Base-by-base conservation (phyloP, 2,888 invertebrate species). In the Hydrotaea diabolus region DNA sequence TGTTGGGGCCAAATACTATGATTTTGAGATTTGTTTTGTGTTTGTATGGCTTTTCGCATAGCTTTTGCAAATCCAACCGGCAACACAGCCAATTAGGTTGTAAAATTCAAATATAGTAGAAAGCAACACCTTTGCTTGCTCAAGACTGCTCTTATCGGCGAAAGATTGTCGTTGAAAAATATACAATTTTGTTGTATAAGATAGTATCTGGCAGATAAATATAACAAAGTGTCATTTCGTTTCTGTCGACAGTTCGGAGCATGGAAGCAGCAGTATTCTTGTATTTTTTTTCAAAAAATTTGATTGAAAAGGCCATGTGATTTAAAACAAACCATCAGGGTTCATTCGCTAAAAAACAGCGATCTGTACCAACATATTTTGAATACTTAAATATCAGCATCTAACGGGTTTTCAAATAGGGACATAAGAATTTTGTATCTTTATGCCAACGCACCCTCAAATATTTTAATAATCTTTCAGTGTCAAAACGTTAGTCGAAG, bases 91-190 rank as follows among this genome's bases (percentile, higher is more conserved):
- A 26, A 59, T 59, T 59, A 23, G 23, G 26, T 26, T 59, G 23
- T 59, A 59, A 59, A 59, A 13, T 13, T 26, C 59, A 59, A 59
- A 26, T 23, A 26, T 23, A 19, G 53, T 17, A 11, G 59, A 23
- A 23, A 8, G 21, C 55, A 26, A 26, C 59, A 59, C 23, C 72
- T 66, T 66, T 73, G 72, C 64, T 77, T 64, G n/a, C 57, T 66
- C 23, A 31, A 77, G 43, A 66, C 53, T 73, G 1, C 66, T 77
- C 73, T 77, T 76, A 77, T 69, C 49, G 43, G 71, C 66, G 3
- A 59, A 49, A 82, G 72, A 77, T 82, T 77, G 64, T 46, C 49
- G 21, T 57, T 11, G 26, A 23, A 15, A 77, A 76, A 76, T 77
- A 69, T 74, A 77, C 57, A 57, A 36, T 46, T 76, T 49, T 49